Base-by-base conservation (phyloP, 2,797 vertebrate genomes). In the Poeciliopsis gracilis region DNA sequence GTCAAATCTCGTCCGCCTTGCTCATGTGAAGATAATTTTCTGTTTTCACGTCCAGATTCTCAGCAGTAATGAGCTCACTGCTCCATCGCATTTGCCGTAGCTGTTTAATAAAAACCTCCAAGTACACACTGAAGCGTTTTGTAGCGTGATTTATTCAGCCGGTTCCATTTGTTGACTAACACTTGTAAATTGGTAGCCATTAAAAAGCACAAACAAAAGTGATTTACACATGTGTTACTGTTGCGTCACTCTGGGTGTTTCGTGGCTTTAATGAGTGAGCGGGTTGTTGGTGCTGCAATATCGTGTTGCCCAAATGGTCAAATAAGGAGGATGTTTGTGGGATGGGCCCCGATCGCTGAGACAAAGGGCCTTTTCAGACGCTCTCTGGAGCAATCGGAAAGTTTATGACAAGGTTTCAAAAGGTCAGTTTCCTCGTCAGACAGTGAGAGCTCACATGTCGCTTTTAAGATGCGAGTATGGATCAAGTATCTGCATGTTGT, bases 341-440 rank as follows among this genome's bases (percentile, higher is more conserved):
- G 77, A 78, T 76, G 30, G 75, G 59, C 23, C n/a, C 13, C 55
- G 33, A 78, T 76, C 7, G 0, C 80, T 30, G 23, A 71, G 78
- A 92, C 85, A 93, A 92, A 91, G 87, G 79, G 2, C 5, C 79
- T 67, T 90, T 91, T 92, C 83, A 90, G 0, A 49, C 20, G 38
- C 53, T 43, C 25, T 75, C 80, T 45, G 75, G 72, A 75, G 2
- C 20, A 79, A 73, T 74, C 43, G 13, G 53, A 82, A 59, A 43
- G 33, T 83, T 85, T 78, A 78, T 85, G 88, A 89, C 49, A 63
- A 75, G 33, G 69, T 78, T 86, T 87, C 78, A 82, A 73, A 83
- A 55, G 33, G 10, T 2, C 81, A 73, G 82, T 73, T 70, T 87
- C 30, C 38, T 13, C 38, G 74, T 67, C 72, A 72, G 75, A 45